Evolutionary conservation across 2,113 vertebrate species (phyloP), one percentile per base, ranked within the genome.

Genomic region (Rhipidura dahli): DNA sequence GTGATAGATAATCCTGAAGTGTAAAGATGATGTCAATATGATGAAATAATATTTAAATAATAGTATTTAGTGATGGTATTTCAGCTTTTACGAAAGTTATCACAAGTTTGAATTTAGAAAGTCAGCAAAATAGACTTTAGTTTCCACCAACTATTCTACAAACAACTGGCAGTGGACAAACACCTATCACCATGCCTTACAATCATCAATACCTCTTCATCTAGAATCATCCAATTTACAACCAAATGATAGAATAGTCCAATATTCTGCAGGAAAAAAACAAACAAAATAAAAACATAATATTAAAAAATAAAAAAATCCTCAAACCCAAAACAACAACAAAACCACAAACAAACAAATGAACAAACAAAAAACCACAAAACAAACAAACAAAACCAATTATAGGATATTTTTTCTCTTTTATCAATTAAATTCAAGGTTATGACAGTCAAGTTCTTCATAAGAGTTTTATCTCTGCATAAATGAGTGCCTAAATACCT

Each of bases 331-430:
- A 21, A 15, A 28, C 39, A 50, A 27, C 24, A 27, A 2, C 4
- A 26, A 15, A 23, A 10, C 44, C 44, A 24, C 13, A 49, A 49
- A 30, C 27, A 22, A 53, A 23, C 13, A 54, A 24, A 24, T 3
- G 23, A 42, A 2, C 7, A 28, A 42, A 2, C 7, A 45, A 14
- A 17, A 19, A 19, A 10, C 5, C 10, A 7, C 20, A 26, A 53
- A 61, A 23, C 44, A 11, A 4, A 9, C 13, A 13, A 3, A 1
- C 1, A 0, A 30, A 23, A 15, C 14, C 1, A 4, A 8, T 53
- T 31, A 22, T 5, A 1, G 11, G 21, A 42, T 50, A 49, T 1
- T 44, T 79, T 56, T 82, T 44, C 19, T 59, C 19, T 73, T 45
- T 49, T 77, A 22, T 9, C 7, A 45, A 40, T 45, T 82, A 79